Conservation (phyloP, 2,888 invertebrate genomes). For the Philereme transversata region DNA sequence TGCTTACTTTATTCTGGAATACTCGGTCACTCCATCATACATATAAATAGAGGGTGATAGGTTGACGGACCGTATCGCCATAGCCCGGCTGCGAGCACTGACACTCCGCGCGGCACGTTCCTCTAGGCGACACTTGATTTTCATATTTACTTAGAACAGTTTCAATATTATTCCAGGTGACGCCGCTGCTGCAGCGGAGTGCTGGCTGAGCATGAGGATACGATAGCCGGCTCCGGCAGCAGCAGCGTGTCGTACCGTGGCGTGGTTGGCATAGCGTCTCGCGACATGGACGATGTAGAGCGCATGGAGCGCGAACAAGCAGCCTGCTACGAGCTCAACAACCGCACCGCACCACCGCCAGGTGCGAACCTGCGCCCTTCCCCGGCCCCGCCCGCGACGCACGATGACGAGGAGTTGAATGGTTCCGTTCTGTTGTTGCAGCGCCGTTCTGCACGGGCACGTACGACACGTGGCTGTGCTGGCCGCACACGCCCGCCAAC, state of each 20-base stretch:
- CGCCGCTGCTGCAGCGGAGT: neutral
- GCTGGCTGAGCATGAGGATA: neutral
- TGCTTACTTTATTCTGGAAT: too few relatives aligned
- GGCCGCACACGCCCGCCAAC: slow-evolving; percentile 89
- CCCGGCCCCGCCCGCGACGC: neutral
- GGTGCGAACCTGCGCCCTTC: slow-evolving; percentile 38
- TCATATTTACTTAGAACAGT: neutral
- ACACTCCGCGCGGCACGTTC: too few relatives aligned
- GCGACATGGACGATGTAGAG: slow-evolving; percentile 65
- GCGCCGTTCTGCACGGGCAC: slow-evolving; percentile 87
- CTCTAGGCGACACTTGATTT: too few relatives aligned
- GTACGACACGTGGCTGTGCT: slow-evolving; percentile 93
- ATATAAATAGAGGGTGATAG: too few relatives aligned
- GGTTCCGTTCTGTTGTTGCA: slow-evolving; percentile 47
- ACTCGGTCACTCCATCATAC: too few relatives aligned
- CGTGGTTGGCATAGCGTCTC: neutral
- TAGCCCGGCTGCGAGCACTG: too few relatives aligned
- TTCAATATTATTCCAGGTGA: slow-evolving; percentile 7
- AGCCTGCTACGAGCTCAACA: slow-evolving; percentile 60
- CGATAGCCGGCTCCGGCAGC: slow-evolving; percentile 2
- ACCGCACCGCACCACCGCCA: slow-evolving; percentile 52
- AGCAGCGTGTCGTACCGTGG: neutral
- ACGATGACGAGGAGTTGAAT: too few relatives aligned
- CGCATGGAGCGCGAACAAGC: slow-evolving; percentile 60
- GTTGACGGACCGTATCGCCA: too few relatives aligned